Percentiles rank a stretch among this genome's conserved stretches.
These are phyloP conservation scores for Artemia sinica DNA, from an alignment of 2,888 invertebrate genomes.

Conservation along the genomic window DNA sequence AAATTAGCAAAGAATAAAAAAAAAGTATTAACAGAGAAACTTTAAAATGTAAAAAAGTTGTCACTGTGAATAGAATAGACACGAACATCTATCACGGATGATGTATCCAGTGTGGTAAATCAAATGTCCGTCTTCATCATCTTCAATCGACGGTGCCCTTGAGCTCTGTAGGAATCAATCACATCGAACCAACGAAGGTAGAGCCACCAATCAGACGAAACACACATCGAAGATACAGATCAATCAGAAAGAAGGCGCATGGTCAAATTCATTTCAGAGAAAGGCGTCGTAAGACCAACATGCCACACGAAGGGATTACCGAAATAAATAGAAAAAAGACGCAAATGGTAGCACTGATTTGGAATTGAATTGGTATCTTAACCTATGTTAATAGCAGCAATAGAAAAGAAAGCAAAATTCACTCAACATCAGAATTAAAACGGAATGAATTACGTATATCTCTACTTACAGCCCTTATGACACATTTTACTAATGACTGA, in stretches of 20 bases:
- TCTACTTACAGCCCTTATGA: too few relatives aligned
- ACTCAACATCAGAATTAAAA: too few relatives aligned
- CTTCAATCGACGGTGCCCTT: slow-evolving; percentile 82
- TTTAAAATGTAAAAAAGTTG: slow-evolving; percentile 24
- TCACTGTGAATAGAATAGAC: slow-evolving; percentile 30
- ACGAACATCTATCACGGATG: slow-evolving; percentile 98
- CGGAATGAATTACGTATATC: too few relatives aligned
- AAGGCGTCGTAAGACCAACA: slow-evolving; percentile 4
- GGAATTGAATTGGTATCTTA: too few relatives aligned
- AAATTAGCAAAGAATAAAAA: slow-evolving; percentile 21
- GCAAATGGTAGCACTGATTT: slow-evolving; percentile 12
- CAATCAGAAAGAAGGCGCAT: slow-evolving; percentile 23
- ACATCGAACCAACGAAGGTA: slow-evolving; percentile 20
- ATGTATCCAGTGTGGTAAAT: slow-evolving; percentile 97
- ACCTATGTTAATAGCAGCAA: too few relatives aligned
- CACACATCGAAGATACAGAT: slow-evolving; percentile 19
- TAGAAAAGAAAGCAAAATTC: too few relatives aligned
- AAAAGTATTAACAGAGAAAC: slow-evolving; percentile 21
- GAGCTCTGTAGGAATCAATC: slow-evolving; percentile 45
- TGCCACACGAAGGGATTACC: slow-evolving; percentile 25
- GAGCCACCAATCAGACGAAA: slow-evolving; percentile 6
- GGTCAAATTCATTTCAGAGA: slow-evolving; percentile 11
- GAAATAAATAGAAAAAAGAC: slow-evolving; percentile 16
- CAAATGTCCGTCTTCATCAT: slow-evolving; percentile 99
- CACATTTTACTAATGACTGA: too few relatives aligned